Evolutionary conservation across 2,797 vertebrate species (phyloP).

Genomic region (Acanthurus lineatus): DNA sequence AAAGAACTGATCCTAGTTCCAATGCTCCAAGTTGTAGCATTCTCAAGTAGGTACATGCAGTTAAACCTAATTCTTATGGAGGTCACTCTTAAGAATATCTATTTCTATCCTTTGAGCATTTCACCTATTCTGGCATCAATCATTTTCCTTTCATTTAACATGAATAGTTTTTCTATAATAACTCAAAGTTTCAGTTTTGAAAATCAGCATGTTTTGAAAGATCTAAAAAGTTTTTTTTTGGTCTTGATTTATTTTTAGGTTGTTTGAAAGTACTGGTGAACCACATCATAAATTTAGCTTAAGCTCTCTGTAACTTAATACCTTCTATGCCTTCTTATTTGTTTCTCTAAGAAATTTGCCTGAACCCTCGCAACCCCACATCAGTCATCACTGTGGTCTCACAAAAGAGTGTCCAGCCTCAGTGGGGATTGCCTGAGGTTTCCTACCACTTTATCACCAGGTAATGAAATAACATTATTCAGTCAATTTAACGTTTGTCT

Average conservation of each 20-base stretch:
- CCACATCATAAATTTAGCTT: not conserved
- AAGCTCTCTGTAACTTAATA: not conserved
- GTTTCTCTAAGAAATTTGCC: constrained; percentile 88
- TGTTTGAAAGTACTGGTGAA: not conserved
- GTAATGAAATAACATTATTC: constrained; percentile 72
- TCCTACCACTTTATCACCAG: constrained; percentile 89
- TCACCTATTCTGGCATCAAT: not conserved
- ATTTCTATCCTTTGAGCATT: not conserved
- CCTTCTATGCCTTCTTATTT: not conserved
- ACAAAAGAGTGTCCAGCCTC: constrained; percentile 87
- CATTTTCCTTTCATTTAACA: too few relatives aligned
- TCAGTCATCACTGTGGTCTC: constrained; percentile 89
- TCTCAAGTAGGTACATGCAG: not conserved
- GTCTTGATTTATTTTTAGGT: too few relatives aligned
- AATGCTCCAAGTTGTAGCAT: not conserved
- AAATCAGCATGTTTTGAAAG: not conserved
- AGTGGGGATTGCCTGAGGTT: constrained; percentile 92
- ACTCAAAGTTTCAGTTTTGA: not conserved
- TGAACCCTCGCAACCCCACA: constrained; percentile 89
- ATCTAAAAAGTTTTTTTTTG: not conserved
- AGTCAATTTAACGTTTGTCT: not conserved
- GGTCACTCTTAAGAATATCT: not conserved
- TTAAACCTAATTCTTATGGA: not conserved
- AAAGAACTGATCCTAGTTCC: not conserved
- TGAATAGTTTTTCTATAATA: not conserved